A percentile compares a stretch with the other conserved stretches of the same genome.
These are phyloP conservation scores for Drosophila infuscata DNA, from an alignment of 2,888 invertebrate genomes.

Conservation along the genomic window DNA sequence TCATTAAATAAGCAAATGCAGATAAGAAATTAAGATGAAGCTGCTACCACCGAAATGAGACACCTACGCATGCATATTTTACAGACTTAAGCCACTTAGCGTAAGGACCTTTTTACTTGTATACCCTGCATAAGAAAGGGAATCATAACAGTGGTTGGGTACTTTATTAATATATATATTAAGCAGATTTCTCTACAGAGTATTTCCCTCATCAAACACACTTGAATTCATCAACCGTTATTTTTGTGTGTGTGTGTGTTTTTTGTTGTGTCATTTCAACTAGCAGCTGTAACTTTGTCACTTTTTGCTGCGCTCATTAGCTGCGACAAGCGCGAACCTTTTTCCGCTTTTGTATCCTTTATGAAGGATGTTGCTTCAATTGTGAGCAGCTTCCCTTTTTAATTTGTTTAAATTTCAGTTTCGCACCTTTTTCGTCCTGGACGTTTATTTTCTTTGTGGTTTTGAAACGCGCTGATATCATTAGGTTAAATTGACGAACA, in stretches of 20 bases:
- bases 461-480: slow-evolving; percentile 63
- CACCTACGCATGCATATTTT: slow-evolving; percentile 12
- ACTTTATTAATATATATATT: neutral
- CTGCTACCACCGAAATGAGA: slow-evolving; percentile 16
- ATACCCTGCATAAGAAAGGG: slow-evolving; percentile 2
- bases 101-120: slow-evolving; percentile 34
- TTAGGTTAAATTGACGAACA: slow-evolving; percentile 75
- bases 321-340: slow-evolving; percentile 59
- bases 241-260: neutral
- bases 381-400: slow-evolving; percentile 64
- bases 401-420: slow-evolving; percentile 79
- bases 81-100: slow-evolving; percentile 66
- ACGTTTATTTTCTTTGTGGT: neutral
- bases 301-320: slow-evolving; percentile 71
- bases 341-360: slow-evolving; percentile 31
- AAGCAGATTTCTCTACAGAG: neutral
- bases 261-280: slow-evolving; percentile 27
- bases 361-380: slow-evolving; percentile 43
- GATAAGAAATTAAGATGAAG: slow-evolving; percentile 33
- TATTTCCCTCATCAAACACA: neutral
- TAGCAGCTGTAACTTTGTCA: slow-evolving; percentile 60
- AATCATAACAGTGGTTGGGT: neutral
- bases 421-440: slow-evolving; percentile 63
- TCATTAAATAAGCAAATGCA: slow-evolving; percentile 40
- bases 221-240: neutral